Conservation (phyloP, 1,140 invertebrate species). For the Mylabris phalerata region DNA sequence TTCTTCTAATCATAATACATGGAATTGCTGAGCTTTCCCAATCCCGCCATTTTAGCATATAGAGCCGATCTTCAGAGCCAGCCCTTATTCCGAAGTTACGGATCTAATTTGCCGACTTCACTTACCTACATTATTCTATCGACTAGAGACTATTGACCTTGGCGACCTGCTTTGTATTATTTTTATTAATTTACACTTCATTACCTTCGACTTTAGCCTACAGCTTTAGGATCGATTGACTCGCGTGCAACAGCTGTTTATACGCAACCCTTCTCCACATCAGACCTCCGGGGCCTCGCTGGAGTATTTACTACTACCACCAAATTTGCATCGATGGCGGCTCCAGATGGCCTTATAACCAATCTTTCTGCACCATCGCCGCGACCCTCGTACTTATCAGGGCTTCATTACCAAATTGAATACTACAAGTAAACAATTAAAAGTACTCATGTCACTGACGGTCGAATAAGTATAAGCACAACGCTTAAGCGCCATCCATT, state of each 20-base stretch:
- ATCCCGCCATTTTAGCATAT: too few relatives aligned
- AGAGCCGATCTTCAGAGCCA: constrained; percentile 63
- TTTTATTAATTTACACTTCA: too few relatives aligned
- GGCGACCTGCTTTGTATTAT: too few relatives aligned
- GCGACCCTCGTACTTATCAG: constrained; percentile 66
- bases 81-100: constrained; percentile 66
- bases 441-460: constrained; percentile 38
- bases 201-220: too few relatives aligned
- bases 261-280: constrained; percentile 85
- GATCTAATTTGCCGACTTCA: constrained; percentile 55
- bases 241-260: too few relatives aligned
- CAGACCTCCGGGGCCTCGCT: constrained; percentile 50
- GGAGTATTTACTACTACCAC: constrained; percentile 21
- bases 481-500: constrained; percentile 45
- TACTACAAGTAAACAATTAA: too few relatives aligned
- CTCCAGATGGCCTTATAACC: constrained; percentile 67
- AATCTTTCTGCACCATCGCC: constrained; percentile 65
- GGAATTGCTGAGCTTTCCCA: too few relatives aligned
- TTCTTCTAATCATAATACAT: too few relatives aligned
- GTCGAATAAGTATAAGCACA: constrained; percentile 41
- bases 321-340: constrained; percentile 21
- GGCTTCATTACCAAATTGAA: constrained; percentile 40
- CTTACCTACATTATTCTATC: too few relatives aligned
- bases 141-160: too few relatives aligned
- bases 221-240: too few relatives aligned